Base-by-base conservation (phyloP, 92 coral and sea anemone genomes). In the Paragorgia papillata region DNA sequence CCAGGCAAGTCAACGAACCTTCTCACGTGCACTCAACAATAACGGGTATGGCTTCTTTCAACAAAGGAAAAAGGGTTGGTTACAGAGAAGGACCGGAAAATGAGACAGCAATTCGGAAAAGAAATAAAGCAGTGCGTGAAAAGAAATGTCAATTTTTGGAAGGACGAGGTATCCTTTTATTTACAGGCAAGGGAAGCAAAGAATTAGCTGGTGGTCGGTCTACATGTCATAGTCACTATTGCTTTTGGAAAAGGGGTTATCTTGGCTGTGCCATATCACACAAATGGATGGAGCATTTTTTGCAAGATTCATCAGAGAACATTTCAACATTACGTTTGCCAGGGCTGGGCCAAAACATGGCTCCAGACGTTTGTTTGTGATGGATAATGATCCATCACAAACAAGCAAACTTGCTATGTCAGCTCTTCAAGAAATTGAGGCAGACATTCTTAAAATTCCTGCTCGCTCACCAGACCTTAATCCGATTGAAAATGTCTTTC, bases 161-260 rank as follows among this genome's bases (percentile, higher is more conserved):
- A 5, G 43, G 43, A 4, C 43, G 43, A 37, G 12, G 43, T 37
- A 4, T 5, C 12, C 43, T 5, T 37, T 37, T 37, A 12, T 37
- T 37, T 37, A 12, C 43, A 37, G 10, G 10, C 43, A 37, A 10
- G 43, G 10, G 10, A 37, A 4, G 43, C 6, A 4, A 82, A 58
- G 67, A 82, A 60, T 62, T 82, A 21, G 75, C 75, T 0, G 86
- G 81, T 22, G 86, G 76, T n/a, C 29, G 62, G 44, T 15, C 25
- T 82, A 15, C 81, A 74, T 60, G 75, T 74, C 49, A 50, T 82
- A 0, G 67, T 61, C 37, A 40, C 67, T 6, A n/a, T 61, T 4
- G 39, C 67, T n/a, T 29, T 9, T 61, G 35, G 67, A 10, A 61
- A 61, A 20, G 67, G 67, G 20, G 67, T 61, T 0, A 27, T 25